Base-by-base conservation (phyloP, 2,888 invertebrate species). In the Ichneumoninae sp. region DNA sequence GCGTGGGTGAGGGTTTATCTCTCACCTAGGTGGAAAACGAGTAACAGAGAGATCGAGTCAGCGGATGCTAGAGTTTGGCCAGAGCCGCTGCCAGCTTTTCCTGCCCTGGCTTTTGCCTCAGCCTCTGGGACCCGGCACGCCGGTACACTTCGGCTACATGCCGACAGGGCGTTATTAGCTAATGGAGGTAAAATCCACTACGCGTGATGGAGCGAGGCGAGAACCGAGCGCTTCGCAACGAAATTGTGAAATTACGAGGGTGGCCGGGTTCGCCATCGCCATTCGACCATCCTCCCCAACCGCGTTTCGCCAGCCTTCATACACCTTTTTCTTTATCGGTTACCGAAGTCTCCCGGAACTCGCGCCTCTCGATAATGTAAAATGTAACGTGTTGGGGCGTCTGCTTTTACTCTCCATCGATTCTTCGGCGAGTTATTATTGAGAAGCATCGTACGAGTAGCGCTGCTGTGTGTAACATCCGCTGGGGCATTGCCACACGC, bases 151-250 rank as follows among this genome's bases (percentile, higher is more conserved):
- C 73, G 54, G 40, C n/a, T 71, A 76, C 30, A 77, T 19, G 52
- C 52, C 71, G 79, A 76, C 74, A 60, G 79, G 54, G 68, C 87
- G 89, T 90, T 90, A 91, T 92, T 91, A 91, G 91, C 91, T 91
- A 92, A 91, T 91, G 91, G 91, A 91, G 88, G 89, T 87, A 87
- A 89, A 90, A 90, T 91, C 88, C 87, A 78, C 86, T 85, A 74
- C 54, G 84, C 77, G 83, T 87, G 86, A 87, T 89, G 84, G 86
- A 87, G 73, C 87, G 86, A 87, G 79, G 85, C 84, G 86, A 83
- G 87, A 86, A 87, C 87, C 69, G 68, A 47, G 81, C 69, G 65
- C 77, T 66, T 87, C 85, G 85, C 83, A 83, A 87, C 86, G 85
- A 82, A 88, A 88, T 87, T 86, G 83, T 84, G 75, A 77, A 87